phyloP scores from a whole-genome alignment of 2,797 vertebrate genomes.

The Alauda arvensis region DNA sequence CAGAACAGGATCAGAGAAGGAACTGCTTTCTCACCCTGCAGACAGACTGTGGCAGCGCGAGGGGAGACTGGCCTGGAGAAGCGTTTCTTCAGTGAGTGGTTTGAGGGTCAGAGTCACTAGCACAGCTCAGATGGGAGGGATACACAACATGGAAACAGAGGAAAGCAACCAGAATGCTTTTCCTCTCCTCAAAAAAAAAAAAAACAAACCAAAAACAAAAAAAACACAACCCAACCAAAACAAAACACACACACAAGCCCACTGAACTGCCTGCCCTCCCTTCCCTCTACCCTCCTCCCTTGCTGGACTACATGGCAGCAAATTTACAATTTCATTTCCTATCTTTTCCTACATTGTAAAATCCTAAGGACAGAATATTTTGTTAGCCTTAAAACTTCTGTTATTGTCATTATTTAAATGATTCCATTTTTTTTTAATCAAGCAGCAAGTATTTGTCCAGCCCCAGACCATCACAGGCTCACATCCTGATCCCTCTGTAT shows the following conservation, averaged over 20 bases:
- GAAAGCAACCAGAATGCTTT: not conserved
- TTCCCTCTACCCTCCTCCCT: not conserved
- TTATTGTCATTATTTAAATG: not conserved
- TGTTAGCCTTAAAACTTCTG: not conserved
- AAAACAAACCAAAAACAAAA: not conserved
- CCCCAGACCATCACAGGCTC: not conserved
- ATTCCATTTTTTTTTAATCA: not conserved
- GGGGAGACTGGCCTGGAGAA: not conserved
- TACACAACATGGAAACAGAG: not conserved
- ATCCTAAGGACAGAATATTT: not conserved
- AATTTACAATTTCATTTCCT: not conserved
- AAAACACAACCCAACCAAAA: not conserved
- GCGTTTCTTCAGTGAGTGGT: not conserved
- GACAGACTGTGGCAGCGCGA: not conserved
- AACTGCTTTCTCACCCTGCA: not conserved
- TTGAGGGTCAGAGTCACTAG: not conserved
- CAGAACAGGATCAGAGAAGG: not conserved
- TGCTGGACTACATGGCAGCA: not conserved
- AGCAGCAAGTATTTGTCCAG: not conserved
- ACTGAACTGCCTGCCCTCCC: not conserved
- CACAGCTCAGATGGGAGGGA: rapidly evolving
- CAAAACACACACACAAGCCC: not conserved
- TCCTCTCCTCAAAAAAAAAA: not conserved
- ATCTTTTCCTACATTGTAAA: not conserved
- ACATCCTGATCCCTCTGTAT: not conserved